Percentiles rank a stretch among this genome's conserved stretches.
Conservation (phyloP, 2,797 vertebrate genomes). For the Poecilia gillii region DNA sequence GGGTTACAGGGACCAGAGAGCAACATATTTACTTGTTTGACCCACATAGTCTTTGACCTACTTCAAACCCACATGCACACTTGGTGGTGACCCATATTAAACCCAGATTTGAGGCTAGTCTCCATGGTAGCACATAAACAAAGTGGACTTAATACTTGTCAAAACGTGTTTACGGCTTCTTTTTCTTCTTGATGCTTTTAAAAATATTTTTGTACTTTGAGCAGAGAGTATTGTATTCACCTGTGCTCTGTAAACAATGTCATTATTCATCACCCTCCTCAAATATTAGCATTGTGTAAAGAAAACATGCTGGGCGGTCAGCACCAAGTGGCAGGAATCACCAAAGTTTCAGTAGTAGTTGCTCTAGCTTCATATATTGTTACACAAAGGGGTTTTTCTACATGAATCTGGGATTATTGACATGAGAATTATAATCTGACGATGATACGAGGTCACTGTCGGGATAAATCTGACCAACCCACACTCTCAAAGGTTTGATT, state of each 20-base stretch:
- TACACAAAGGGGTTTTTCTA: neutral
- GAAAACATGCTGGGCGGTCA: neutral
- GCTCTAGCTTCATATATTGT: neutral
- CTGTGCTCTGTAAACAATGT: neutral
- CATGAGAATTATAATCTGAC: neutral
- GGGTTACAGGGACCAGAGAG: neutral
- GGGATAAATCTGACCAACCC: neutral
- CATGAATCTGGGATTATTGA: constrained; percentile 3
- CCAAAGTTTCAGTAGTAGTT: neutral
- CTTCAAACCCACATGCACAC: neutral
- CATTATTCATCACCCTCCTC: neutral
- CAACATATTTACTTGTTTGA: neutral
- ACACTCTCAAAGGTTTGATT: neutral
- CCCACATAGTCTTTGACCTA: neutral
- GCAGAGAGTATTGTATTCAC: neutral
- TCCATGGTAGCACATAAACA: neutral
- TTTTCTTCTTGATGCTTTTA: neutral
- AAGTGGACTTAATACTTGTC: neutral
- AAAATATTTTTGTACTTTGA: neutral
- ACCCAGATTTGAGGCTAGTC: neutral
- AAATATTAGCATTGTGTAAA: neutral
- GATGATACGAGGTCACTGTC: neutral
- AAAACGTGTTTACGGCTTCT: neutral
- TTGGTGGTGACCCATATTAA: neutral
- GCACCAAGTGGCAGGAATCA: neutral